Base-by-base conservation (phyloP, 2,113 vertebrate genomes). In the Chloropsis hardwickii region DNA sequence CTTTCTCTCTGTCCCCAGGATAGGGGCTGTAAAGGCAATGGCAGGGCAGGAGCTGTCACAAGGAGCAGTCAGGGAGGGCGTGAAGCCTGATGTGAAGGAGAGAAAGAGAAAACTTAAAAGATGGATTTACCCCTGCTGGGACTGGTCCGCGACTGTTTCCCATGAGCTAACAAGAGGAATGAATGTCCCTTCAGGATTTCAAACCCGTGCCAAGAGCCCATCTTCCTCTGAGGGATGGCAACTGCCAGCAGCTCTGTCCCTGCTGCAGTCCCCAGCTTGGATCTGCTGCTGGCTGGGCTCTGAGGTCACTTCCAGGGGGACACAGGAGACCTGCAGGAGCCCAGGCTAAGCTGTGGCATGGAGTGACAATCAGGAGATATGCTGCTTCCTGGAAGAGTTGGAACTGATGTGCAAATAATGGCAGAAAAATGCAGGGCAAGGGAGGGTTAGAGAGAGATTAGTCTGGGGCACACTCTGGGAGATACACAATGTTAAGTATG, bases 401-500 rank as follows among this genome's bases (percentile, higher is more conserved):
- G 62, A 88, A 79, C 74, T 37, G 79, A 88, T 62, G 95, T 96
- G 95, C 97, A 90, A 98, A 95, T 96, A 96, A 96, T 56, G 90
- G 93, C 90, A 92, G 92, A 97, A 97, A 97, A 97, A 97, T 64
- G 61, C 64, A 42, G 78, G 89, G 87, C 64, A 77, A 94, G 96
- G 89, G 79, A 86, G 94, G 91, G 94, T 79, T 97, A 93, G 90
- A 56, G 73, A 78, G 94, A 91, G 93, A 96, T 95, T 86, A 97
- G 92, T 94, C 71, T 94, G 97, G 97, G 97, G 76, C 94, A 97
- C 81, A 97, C 90, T 94, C 92, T 96, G 94, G 91, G 97, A 92
- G 87, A 95, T 95, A 96, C 90, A 97, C 91, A 96, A 94, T 96
- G 97, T 97, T 81, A 97, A 97, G 96, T 91, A 97, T 82, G 94